These are phyloP conservation scores for Ladona fulva DNA, from an alignment of 1,140 invertebrate species.

Conservation along the genomic window DNA sequence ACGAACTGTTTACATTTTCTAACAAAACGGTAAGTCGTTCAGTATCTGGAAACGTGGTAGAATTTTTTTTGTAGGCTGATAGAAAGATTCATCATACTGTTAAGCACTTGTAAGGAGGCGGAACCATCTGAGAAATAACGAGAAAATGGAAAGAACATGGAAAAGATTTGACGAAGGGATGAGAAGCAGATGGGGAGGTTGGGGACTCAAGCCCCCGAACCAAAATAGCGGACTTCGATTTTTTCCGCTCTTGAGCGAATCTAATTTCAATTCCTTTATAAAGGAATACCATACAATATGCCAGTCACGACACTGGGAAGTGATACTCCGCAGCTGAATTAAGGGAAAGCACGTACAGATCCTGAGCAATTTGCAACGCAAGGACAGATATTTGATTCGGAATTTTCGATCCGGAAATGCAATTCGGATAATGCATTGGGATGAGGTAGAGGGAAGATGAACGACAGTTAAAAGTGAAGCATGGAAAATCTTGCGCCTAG, in stretches of 20 bases:
- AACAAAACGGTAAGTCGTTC: too few species aligned
- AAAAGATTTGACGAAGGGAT: too few species aligned
- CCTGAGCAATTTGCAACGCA: neutral
- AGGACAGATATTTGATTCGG: neutral
- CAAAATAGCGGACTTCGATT: neutral
- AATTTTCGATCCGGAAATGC: neutral
- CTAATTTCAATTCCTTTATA: neutral
- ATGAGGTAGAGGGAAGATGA: neutral
- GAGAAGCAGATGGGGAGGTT: too few species aligned
- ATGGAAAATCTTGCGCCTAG: neutral
- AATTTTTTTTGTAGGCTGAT: too few species aligned
- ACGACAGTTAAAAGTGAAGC: neutral
- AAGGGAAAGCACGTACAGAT: neutral
- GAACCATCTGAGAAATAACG: too few species aligned
- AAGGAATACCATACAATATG: neutral
- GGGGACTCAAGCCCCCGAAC: neutral
- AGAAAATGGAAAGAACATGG: too few species aligned
- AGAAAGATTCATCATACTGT: too few species aligned
- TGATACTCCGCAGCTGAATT: neutral
- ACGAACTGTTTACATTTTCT: too few species aligned
- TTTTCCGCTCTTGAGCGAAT: neutral
- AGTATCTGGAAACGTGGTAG: too few species aligned
- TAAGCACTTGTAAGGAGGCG: too few species aligned
- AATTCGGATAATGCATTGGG: neutral
- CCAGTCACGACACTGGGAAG: neutral